Base-by-base conservation (phyloP, 1,140 invertebrate species). In the Pachyrhynchus sulphureomaculatus region DNA sequence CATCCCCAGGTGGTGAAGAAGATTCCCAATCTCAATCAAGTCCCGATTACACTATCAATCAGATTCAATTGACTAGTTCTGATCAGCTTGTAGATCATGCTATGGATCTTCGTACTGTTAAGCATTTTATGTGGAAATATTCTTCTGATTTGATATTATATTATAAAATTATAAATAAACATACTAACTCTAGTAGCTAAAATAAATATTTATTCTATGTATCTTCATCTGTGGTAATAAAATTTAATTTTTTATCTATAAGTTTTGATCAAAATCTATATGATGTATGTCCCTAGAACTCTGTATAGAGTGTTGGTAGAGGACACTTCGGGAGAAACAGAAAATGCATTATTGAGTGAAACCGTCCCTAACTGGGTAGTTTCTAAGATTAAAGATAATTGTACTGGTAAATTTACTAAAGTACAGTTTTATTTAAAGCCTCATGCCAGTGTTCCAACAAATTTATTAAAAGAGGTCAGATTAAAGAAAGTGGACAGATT, bases 51-150 rank as follows among this genome's bases (percentile, higher is more conserved):
- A 77, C 73, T 4, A 78, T 78, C 3, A 81, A 82, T 13, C 90
- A 92, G 75, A 93, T 99, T 36, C 95, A 99, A 81, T 75, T 99
- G 29, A 82, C 95, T 39, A 99, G 96, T 76, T 96, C 96, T 77
- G 95, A 99, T 82, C 74, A 95, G 90, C 87, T 96, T 44, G 81
- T 99, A 51, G 95, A 99, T 82, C 93, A 95, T 0, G 93, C 93
- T 62, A 96, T 99, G 95, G 97, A 99, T 79, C 82, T 99, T 54
- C 82, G 97, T 72, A 99, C 96, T 39, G 96, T 99, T 0, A 90
- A 93, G 69, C 92, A 99, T 81, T 98, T 98, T 72, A 96, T 98
- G 65, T 99, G 96, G 96, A 99, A 99, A 79, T 91, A 88, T 70
- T 92, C 91, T 54, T 91, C 93, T 51, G 97, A 99, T 80, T 85